Evolutionary conservation across 1,140 invertebrate genomes (phyloP).

Genomic region (Cardiocondyla obscurior): DNA sequence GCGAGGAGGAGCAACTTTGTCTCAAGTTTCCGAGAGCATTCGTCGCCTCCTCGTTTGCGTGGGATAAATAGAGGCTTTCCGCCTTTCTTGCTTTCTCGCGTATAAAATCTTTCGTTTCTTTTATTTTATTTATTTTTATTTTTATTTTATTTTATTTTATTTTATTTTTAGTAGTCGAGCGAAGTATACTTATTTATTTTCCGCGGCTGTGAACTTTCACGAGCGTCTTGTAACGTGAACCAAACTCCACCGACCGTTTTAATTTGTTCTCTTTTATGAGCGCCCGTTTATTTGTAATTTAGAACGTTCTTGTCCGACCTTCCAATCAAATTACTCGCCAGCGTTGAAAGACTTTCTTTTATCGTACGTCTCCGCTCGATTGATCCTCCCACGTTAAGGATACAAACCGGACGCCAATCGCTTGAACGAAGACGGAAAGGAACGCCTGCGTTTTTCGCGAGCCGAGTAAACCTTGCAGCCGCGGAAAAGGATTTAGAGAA

Average conservation of each 20-base stretch:
- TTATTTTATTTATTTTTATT: too few species aligned
- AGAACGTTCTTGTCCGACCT: background rate
- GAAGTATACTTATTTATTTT: background rate
- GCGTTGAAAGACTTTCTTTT: background rate
- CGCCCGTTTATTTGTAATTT: too few species aligned
- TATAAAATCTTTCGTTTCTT: too few species aligned
- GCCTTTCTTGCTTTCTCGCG: background rate
- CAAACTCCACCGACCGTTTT: background rate
- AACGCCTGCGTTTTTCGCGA: background rate
- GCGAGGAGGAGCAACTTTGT: background rate
- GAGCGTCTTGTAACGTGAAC: background rate
- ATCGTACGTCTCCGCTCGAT: slow-evolving; percentile 15
- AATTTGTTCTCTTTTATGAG: background rate
- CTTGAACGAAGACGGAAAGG: slow-evolving; percentile 5
- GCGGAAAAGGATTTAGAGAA: background rate
- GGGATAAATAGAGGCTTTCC: background rate
- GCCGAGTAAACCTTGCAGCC: background rate
- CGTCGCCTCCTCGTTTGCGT: background rate
- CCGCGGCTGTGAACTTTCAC: background rate
- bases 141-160: too few species aligned
- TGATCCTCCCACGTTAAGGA: slow-evolving; percentile 18
- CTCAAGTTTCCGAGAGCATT: background rate
- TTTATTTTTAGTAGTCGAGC: too few species aligned
- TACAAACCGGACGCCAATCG: slow-evolving; percentile 29
- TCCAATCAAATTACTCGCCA: background rate